Percentiles rank a stretch among this genome's conserved stretches.
These are phyloP conservation scores for Gasterosteus aculeatus DNA, from an alignment of 2,113 vertebrate genomes.

Conservation along the genomic window DNA sequence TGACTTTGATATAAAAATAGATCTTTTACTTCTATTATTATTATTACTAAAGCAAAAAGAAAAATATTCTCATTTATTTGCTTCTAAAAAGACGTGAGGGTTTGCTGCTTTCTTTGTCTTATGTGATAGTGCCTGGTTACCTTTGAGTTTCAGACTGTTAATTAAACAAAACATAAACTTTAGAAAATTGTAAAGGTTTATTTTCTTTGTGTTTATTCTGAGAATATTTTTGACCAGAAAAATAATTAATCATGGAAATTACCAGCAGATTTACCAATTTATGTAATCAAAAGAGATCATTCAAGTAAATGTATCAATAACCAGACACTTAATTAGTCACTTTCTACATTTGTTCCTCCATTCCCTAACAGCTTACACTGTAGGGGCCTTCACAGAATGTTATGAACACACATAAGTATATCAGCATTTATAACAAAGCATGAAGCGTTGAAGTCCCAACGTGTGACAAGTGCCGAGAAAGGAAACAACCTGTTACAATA, in stretches of 20 bases:
- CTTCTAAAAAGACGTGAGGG: not conserved
- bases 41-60: not conserved
- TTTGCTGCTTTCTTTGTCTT: not conserved
- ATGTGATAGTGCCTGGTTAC: not conserved
- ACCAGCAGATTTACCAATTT: not conserved
- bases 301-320: not conserved
- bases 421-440: not conserved
- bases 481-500: constrained; percentile 11
- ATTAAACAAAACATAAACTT: not conserved
- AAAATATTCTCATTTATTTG: not conserved
- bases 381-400: not conserved
- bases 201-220: not conserved
- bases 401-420: not conserved
- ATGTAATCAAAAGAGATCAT: not conserved
- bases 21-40: too few species aligned
- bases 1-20: too few species aligned
- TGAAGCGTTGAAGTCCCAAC: not conserved
- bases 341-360: not conserved
- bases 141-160: not conserved
- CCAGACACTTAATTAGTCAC: not conserved
- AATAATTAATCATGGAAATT: not conserved
- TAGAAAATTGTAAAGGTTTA: not conserved
- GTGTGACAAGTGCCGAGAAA: not conserved
- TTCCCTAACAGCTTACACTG: not conserved
- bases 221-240: not conserved